These are phyloP conservation scores for Heterochromis multidens DNA, from an alignment of 2,113 vertebrate species.

Conservation along the genomic window DNA sequence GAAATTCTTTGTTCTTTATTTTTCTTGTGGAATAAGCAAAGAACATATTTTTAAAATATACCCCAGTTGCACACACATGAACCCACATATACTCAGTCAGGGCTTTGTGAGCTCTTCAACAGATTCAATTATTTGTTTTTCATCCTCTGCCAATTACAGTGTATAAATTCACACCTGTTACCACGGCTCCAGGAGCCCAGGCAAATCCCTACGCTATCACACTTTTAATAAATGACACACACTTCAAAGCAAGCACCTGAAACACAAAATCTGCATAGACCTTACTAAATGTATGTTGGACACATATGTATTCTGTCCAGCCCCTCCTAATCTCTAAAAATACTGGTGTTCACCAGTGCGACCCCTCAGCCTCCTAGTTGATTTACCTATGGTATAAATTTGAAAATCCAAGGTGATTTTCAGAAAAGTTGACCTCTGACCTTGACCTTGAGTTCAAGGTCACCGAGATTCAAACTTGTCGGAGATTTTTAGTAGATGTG, in stretches of 20 bases:
- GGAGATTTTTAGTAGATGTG: too few relatives aligned
- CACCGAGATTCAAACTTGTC: too few relatives aligned
- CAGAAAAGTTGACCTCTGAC: too few relatives aligned
- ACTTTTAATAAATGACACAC: not conserved
- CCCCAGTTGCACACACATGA: not conserved
- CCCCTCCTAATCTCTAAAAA: too few relatives aligned
- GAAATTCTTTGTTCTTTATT: not conserved
- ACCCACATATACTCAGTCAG: not conserved
- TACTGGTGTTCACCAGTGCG: too few relatives aligned
- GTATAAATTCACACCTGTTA: conserved; percentile 52
- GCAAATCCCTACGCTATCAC: not conserved
- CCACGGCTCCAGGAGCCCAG: not conserved
- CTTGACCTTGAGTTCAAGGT: too few relatives aligned
- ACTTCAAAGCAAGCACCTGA: not conserved
- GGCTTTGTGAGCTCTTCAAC: conserved; percentile 27
- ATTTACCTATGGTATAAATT: too few relatives aligned
- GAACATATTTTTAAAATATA: not conserved
- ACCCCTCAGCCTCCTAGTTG: too few relatives aligned
- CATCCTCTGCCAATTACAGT: conserved; percentile 54
- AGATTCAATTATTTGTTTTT: conserved; percentile 61
- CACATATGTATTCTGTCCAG: too few relatives aligned
- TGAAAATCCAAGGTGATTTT: too few relatives aligned
- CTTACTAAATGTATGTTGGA: not conserved
- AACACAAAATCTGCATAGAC: not conserved
- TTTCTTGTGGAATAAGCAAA: not conserved